Evolutionary conservation across 2,888 invertebrate species (phyloP), one percentile per base, ranked within the genome.

Genomic region (Lasioglossum leucozonium): DNA sequence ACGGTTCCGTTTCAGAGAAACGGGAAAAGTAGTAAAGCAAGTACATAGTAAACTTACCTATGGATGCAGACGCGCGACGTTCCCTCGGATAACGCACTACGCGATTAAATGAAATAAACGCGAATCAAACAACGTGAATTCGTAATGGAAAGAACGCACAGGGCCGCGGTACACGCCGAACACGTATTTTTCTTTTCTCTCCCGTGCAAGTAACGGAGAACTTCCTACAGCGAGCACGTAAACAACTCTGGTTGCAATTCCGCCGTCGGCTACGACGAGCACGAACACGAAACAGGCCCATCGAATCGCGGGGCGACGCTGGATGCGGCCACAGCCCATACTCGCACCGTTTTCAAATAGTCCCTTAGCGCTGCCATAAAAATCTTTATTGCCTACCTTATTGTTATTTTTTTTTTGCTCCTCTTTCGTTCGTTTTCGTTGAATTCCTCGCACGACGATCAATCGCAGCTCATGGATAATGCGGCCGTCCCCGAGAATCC

Each of bases 221-320:
- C 62, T 81, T 85, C 55, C 72, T 86, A 83, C 74, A 34, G 69
- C 81, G 82, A 89, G 89, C 91, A 89, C 89, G 88, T 93, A 93
- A 93, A 93, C 92, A 92, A 92, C 89, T 91, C 88, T 86, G 90
- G 91, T 91, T 91, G 90, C 89, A 93, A 92, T 91, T 92, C 89
- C 88, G 87, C 87, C 91, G 91, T 91, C 90, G 78, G 89, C 88
- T 90, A 91, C 90, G 90, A 91, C 90, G 90, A 91, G 88, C 42
- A 42, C 51, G n/a, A 55, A 55, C 85, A 89, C 88, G 91, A 92
- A 91, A 91, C 91, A 91, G 91, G 91, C 92, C 91, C 90, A 91
- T 90, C 88, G 91, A 89, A 91, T 90, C 89, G 92, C 90, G 91
- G 90, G 88, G 87, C 89, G 91, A 93, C 92, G 93, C 93, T 88